Base-by-base conservation (phyloP, 2,113 vertebrate species). In the Turdus rufiventris region DNA sequence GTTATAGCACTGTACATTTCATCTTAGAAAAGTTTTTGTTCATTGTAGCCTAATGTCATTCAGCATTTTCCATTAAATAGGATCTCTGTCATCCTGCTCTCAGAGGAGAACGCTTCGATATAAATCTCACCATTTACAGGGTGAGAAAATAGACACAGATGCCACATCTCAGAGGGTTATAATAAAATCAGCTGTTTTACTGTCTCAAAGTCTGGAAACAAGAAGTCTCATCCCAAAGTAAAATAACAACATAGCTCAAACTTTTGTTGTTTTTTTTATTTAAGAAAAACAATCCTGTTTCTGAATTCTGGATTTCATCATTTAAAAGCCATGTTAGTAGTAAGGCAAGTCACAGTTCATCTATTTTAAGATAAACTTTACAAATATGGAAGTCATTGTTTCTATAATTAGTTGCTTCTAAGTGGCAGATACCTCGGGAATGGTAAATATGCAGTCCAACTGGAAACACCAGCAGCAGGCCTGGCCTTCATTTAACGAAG, bases 21-120 rank as follows among this genome's bases (percentile, higher is more conserved):
- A 97, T 96, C 94, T 97, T 96, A 88, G 88, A 84, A 94, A 95
- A 96, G 85, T 95, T 97, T 92, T 95, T 97, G 94, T 94, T 95
- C 95, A 95, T 88, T 97, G 92, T 97, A 91, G 91, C 56, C 85
- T 66, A 94, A 78, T 15, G 76, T 57, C 66, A 94, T 96, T 96
- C 89, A 92, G 58, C 67, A 78, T 82, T 63, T 85, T 48, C 66
- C 25, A 86, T 79, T 93, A 97, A 98, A 97, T 50, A 68, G 58
- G 81, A 73, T 79, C 88, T 88, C 91, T 97, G 88, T 87, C 87
- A 91, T 94, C 60, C 58, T 43, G 60, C 17, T 48, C 42, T 81
- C 51, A 61, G n/a, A 85, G 81, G 58, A 87, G 63, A 94, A 26
- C 2, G 43, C 57, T 85, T 18, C 29, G 68, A 82, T 76, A 62